Base-by-base conservation (phyloP, 1,140 invertebrate genomes). In the Trinorchestia longiramus region DNA sequence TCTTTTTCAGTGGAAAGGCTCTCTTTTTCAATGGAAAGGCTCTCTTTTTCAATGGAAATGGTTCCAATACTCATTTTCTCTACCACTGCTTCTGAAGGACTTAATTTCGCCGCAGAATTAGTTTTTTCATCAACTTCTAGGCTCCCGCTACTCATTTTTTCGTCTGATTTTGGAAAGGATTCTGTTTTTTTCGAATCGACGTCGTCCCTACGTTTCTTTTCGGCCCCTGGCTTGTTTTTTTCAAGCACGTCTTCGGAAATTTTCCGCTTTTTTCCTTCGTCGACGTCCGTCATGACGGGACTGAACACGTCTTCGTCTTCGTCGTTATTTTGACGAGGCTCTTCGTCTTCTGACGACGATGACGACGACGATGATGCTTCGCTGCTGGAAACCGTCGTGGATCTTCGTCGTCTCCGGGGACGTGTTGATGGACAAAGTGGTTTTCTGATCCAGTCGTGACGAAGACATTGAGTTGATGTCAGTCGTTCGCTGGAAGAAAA, bases 381-480 rank as follows among this genome's bases (percentile, higher is more conserved):
- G 43, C 23, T 40, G 40, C 92, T 94, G 44, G 41, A 43, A 4
- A 44, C 44, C 11, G 44, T 47, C 6, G 92, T 94, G 41, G 92
- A 45, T 0, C 43, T 28, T 11, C 92, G 43, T 23, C 92, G 43
- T 94, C 92, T 8, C 3, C 41, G 92, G 0, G 43, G 43, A 0
- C 43, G 43, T 19, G 44, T 94, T 1, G 40, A 6, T 0, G 92
- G 92, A 40, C 4, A 8, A 47, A 94, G 43, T 40, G 92, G 88
- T n/a, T 57, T 96, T n/a, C 95, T 96, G n/a, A 96, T 47, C 95
- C 95, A 96, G 47, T 92, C 47, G 53, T 96, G 95, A 45, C 88
- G 87, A 17, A 87, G 53, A 53, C 95, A 96, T 57, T 96, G 95
- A 43, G 95, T 92, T 41, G 95, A 91, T 41, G 95, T 96, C 95